Base-by-base conservation (phyloP, 1,140 invertebrate species). In the Hyles vespertilio region DNA sequence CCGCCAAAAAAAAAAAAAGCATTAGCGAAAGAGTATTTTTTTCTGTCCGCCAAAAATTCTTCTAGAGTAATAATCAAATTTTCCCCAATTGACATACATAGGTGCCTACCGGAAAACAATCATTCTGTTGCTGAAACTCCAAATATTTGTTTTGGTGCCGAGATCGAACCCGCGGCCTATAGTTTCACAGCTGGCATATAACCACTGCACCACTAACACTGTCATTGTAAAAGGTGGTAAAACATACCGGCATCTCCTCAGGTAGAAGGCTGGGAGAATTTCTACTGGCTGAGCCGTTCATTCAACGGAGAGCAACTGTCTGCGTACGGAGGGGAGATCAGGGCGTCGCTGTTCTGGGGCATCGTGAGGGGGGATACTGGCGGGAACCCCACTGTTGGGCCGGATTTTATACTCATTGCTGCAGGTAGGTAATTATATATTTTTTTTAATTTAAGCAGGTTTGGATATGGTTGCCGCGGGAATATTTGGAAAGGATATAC, bases 321-420 rank as follows among this genome's bases (percentile, higher is more conserved):
- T 55, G 94, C 94, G 51, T 99, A 99, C 86, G 97, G 97, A 1
- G 94, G 95, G 5, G 92, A 92, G 51, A 79, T 99, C 6, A 91
- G 91, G 10, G 95, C 97, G 67, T 91, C 89, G 44, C 89, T 98
- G 11, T 93, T 93, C 64, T 99, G 97, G 95, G 93, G 95, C 5
- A 93, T 96, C 1, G 95, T 95, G 76, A 90, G 97, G 48, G 97
- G 96, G 8, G 96, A 98, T 77, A 96, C 95, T 0, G 96, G 96
- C 43, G 97, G 96, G 4, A 94, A 92, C 78, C 93, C 95, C 3
- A 96, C 94, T n/a, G 91, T 90, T 3, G 94, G 94, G 9, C 95
- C 97, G 4, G 97, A 98, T 85, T 89, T 98, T 32, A 93, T 99
- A 53, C 83, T 99, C 3, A 92, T 97, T 74, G 93, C 93, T 51